Percentiles rank a stretch among this genome's conserved stretches.
These are phyloP conservation scores for Thymelicus acteon DNA, from an alignment of 2,888 invertebrate species.

Conservation along the genomic window DNA sequence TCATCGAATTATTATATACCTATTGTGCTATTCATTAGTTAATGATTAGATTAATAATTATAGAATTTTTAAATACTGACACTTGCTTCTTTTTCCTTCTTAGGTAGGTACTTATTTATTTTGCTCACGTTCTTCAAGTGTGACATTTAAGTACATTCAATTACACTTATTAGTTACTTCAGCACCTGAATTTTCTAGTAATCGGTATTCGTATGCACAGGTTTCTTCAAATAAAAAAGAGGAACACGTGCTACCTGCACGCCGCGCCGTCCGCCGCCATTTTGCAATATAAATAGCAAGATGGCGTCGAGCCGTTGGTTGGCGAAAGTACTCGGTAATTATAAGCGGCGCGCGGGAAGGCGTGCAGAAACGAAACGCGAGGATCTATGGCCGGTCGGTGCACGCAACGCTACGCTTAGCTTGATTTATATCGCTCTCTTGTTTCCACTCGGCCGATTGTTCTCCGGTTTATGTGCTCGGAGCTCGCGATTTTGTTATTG, in stretches of 20 bases:
- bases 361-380: constrained; percentile 69
- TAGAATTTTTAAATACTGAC: too few species aligned
- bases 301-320: constrained; percentile 76
- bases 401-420: constrained; percentile 82
- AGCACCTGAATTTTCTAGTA: constrained; percentile 11
- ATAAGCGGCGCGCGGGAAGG: constrained; percentile 71
- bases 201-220: constrained; percentile 45
- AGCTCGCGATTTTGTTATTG: constrained; percentile 73
- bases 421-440: constrained; percentile 82
- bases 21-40: not conserved
- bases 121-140: too few species aligned
- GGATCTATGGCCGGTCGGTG: constrained; percentile 76
- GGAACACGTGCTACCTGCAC: constrained; percentile 67
- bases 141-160: too few species aligned
- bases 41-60: too few species aligned
- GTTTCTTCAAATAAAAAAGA: constrained; percentile 66
- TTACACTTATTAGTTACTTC: too few species aligned
- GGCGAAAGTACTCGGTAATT: constrained; percentile 83
- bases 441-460: constrained; percentile 79
- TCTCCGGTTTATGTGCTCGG: constrained; percentile 73
- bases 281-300: constrained; percentile 83
- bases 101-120: too few species aligned
- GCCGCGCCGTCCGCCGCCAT: constrained; percentile 65
- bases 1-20: constrained; percentile 37
- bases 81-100: too few species aligned